Evolutionary conservation across 2,113 vertebrate species (phyloP).

Genomic region (Ursus arctos): DNA sequence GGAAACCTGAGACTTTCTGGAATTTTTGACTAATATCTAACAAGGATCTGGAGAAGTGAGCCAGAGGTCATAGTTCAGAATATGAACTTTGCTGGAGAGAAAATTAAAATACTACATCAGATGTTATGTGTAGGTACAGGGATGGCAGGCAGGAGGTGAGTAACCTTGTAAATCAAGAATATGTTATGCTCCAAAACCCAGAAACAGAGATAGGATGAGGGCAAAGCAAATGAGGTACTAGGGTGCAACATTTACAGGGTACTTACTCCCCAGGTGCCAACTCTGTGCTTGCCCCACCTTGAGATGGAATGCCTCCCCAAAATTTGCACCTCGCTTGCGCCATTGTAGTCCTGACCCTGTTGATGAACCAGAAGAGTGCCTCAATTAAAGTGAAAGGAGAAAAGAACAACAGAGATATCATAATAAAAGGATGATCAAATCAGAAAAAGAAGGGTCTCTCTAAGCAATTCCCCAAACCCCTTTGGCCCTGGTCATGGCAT

Average conservation of each 20-base stretch:
- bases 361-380: background rate
- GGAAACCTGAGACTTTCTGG: conserved; percentile 57
- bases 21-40: conserved; percentile 43
- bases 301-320: background rate
- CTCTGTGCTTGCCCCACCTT: background rate
- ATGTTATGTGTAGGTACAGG: background rate
- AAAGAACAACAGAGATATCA: background rate
- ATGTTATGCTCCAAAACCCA: background rate
- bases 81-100: too few species aligned
- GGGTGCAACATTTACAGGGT: background rate
- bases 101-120: conserved; percentile 47
- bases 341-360: background rate
- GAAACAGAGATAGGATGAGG: background rate
- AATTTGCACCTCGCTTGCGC: background rate
- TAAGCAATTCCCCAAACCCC: background rate
- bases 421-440: background rate
- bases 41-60: conserved; percentile 26
- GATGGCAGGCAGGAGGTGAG: background rate
- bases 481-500: background rate
- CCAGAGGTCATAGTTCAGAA: background rate
- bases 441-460: background rate
- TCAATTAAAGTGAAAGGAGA: background rate
- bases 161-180: background rate
- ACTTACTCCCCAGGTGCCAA: background rate
- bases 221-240: background rate